Conservation (phyloP, 2,113 vertebrate species). For the Poecile atricapillus region DNA sequence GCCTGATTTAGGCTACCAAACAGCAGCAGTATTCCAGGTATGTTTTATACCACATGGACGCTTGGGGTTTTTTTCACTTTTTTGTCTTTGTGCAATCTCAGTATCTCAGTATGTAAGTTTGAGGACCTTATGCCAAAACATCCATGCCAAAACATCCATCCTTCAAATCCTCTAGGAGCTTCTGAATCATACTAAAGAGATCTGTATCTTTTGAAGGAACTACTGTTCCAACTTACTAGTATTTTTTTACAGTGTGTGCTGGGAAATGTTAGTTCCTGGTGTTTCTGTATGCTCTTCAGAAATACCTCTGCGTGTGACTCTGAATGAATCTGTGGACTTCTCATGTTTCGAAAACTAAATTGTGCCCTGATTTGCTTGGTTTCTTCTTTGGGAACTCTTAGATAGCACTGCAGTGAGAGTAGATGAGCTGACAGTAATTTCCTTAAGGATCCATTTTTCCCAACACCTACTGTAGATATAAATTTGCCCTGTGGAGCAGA, state of each 20-base stretch:
- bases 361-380: background rate
- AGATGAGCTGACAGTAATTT: background rate
- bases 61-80: background rate
- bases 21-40: background rate
- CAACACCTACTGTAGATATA: background rate
- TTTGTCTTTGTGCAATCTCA: background rate
- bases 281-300: background rate
- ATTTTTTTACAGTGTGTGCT: background rate
- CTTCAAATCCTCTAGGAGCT: background rate
- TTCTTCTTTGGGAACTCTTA: background rate
- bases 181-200: background rate
- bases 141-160: background rate
- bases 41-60: background rate
- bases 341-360: background rate
- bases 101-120: background rate
- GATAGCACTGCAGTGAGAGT: rapidly evolving
- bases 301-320: background rate
- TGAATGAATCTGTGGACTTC: background rate
- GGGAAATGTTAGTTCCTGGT: background rate
- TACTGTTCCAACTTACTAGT: background rate
- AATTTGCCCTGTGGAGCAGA: background rate
- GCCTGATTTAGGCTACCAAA: background rate
- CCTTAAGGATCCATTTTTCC: background rate
- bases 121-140: background rate
- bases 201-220: background rate